phyloP scores from a whole-genome alignment of 2,113 vertebrate genomes.

The Alouatta palliata region DNA sequence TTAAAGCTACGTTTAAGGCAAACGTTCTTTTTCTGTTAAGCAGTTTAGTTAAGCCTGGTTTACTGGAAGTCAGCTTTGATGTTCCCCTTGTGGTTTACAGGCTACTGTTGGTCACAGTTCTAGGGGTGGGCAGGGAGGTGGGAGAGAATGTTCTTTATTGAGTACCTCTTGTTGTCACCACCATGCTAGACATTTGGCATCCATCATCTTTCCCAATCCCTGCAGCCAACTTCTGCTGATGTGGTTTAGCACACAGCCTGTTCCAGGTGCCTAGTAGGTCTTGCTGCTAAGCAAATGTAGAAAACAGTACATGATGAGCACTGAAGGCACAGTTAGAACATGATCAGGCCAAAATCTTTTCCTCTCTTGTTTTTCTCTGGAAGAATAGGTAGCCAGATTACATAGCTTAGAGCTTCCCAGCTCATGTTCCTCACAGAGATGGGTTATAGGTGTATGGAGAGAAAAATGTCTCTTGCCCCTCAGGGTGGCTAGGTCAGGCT shows the following conservation, averaged over 20 bases:
- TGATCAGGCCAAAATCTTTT: not conserved
- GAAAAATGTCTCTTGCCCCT: not conserved
- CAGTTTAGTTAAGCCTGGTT: not conserved
- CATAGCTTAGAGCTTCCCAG: not conserved
- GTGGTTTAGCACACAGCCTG: no score
- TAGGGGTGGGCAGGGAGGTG: no score
- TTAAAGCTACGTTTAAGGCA: not conserved
- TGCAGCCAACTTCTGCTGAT: not conserved
- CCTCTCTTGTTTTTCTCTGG: not conserved
- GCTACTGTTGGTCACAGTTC: not conserved
- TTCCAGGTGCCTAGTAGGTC: no score
- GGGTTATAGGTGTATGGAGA: not conserved
- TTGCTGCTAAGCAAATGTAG: not conserved
- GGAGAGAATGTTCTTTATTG: not conserved
- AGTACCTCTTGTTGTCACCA: not conserved
- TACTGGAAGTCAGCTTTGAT: not conserved
- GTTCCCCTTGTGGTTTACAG: accelerated
- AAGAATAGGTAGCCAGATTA: not conserved
- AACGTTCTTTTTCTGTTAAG: not conserved
- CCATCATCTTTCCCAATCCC: not conserved
- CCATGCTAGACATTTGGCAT: not conserved
- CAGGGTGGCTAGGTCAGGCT: not conserved
- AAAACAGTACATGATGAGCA: not conserved
- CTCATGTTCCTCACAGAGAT: not conserved
- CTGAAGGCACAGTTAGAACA: not conserved